These are phyloP conservation scores for Protomyctophum bolini DNA, from an alignment of 2,113 vertebrate species.

Conservation along the genomic window DNA sequence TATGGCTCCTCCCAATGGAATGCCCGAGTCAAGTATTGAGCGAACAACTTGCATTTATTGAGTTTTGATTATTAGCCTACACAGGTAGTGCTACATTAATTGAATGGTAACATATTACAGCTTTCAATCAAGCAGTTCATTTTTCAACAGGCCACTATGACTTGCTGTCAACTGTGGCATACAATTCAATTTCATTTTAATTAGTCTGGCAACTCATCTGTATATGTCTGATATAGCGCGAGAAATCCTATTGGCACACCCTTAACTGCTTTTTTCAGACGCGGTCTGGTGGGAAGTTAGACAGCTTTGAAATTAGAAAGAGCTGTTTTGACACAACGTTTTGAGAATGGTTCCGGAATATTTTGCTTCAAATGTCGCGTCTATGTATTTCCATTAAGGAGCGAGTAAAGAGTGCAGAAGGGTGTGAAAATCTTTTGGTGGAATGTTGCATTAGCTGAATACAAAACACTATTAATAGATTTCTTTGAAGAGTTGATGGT, in stretches of 20 bases:
- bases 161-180: slow-evolving; percentile 5
- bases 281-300: neutral
- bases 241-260: slow-evolving; percentile 10
- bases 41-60: slow-evolving; percentile 38
- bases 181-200: slow-evolving; percentile 5
- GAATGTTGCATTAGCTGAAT: slow-evolving; percentile 16
- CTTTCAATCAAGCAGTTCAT: slow-evolving; percentile 24
- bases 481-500: slow-evolving; percentile 28
- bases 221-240: neutral
- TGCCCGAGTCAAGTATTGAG: slow-evolving; percentile 7
- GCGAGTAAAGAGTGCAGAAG: slow-evolving; percentile 10
- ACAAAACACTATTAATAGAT: slow-evolving; percentile 39
- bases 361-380: slow-evolving; percentile 9
- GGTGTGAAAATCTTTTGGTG: slow-evolving; percentile 17
- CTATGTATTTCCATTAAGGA: slow-evolving; percentile 3
- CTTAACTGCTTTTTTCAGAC: slow-evolving; percentile 24
- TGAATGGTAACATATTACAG: slow-evolving; percentile 34
- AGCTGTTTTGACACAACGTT: neutral
- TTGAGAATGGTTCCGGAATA: slow-evolving; percentile 8
- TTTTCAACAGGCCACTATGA: neutral
- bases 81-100: slow-evolving; percentile 24
- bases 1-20: slow-evolving; percentile 5
- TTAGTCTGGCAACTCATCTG: slow-evolving; percentile 12
- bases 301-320: slow-evolving; percentile 1
- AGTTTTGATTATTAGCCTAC: slow-evolving; percentile 31